Percentiles rank a stretch among this genome's conserved stretches.
These are phyloP conservation scores for Arenaria interpres DNA, from an alignment of 2,113 vertebrate genomes.

Conservation along the genomic window DNA sequence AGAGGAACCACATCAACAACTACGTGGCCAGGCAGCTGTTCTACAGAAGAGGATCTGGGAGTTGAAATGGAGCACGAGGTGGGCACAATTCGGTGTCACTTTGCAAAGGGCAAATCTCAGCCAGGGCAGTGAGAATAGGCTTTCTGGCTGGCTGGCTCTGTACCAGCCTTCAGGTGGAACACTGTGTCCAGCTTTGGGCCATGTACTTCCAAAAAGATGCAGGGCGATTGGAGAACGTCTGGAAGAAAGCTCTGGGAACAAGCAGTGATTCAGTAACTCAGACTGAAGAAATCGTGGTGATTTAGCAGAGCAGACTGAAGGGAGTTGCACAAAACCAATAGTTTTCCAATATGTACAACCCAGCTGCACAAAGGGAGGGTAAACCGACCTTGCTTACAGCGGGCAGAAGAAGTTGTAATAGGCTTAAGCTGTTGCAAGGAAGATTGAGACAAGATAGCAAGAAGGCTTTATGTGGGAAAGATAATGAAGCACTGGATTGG, in stretches of 20 bases:
- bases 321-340: background rate
- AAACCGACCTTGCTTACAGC: background rate
- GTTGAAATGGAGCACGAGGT: background rate
- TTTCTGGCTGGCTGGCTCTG: background rate
- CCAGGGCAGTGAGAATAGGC: background rate
- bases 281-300: background rate
- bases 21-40: background rate
- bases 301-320: background rate
- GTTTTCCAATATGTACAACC: background rate
- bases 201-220: background rate
- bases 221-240: background rate
- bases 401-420: background rate
- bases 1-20: background rate
- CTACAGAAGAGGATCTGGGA: background rate
- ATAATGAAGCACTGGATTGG: background rate
- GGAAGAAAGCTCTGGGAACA: background rate
- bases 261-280: background rate
- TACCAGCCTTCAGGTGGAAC: background rate
- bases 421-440: background rate
- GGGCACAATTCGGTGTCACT: background rate
- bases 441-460: background rate
- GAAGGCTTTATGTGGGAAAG: slow-evolving; percentile 7
- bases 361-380: background rate
- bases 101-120: background rate
- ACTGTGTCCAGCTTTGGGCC: background rate